Evolutionary conservation across 2,888 invertebrate genomes (phyloP).

Genomic region (Polydrusus cervinus): DNA sequence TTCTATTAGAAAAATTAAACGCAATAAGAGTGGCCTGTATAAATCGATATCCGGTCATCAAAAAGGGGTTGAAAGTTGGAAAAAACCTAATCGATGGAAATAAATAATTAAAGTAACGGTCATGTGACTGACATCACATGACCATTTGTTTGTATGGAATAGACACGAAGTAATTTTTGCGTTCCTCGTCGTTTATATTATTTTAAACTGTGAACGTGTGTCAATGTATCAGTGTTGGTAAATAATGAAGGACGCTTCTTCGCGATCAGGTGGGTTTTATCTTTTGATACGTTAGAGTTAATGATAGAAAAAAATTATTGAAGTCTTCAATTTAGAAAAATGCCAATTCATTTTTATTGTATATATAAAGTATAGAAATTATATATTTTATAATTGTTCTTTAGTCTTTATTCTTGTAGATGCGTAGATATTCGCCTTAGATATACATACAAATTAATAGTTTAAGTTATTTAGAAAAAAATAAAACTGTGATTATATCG

Average conservation of each 20-base stretch:
- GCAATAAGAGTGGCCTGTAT: conserved; percentile 30
- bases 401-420: too few species aligned
- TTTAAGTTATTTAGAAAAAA: too few species aligned
- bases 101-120: conserved; percentile 68
- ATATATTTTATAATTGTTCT: too few species aligned
- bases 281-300: background rate
- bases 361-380: too few species aligned
- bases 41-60: conserved; percentile 53
- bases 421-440: too few species aligned
- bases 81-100: conserved; percentile 63
- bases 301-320: too few species aligned
- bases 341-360: too few species aligned
- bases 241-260: conserved; percentile 29
- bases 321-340: too few species aligned
- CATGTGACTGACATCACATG: conserved; percentile 63
- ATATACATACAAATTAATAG: too few species aligned
- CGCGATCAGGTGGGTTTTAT: conserved; percentile 24
- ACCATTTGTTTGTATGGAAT: conserved; percentile 60
- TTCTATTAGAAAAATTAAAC: conserved; percentile 25
- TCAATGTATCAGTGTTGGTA: conserved; percentile 24
- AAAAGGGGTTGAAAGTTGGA: conserved; percentile 55
- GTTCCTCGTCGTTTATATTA: conserved; percentile 37
- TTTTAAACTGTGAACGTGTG: conserved; percentile 34
- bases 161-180: conserved; percentile 47
- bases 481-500: too few species aligned